Evolutionary conservation across 2,888 invertebrate genomes (phyloP).

Genomic region (Rhagium mordax): DNA sequence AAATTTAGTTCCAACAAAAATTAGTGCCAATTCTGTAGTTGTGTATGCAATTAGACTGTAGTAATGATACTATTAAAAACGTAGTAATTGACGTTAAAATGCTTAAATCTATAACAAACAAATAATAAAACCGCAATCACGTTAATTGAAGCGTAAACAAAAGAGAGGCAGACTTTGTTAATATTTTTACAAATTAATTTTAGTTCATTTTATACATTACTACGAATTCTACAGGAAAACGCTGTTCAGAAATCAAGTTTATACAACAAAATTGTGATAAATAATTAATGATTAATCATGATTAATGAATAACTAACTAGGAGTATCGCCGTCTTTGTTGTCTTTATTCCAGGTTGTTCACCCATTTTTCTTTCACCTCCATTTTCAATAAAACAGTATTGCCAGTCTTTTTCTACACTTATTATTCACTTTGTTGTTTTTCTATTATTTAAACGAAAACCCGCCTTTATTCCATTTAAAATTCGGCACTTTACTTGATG

Average conservation of each 20-base stretch:
- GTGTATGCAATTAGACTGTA: not conserved
- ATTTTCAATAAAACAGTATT: not conserved
- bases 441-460: not conserved
- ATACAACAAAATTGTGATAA: too few relatives aligned
- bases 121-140: not conserved
- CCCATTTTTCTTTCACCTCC: slow-evolving; percentile 11
- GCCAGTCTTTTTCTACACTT: not conserved
- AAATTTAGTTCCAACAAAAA: too few relatives aligned
- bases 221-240: too few relatives aligned
- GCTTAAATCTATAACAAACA: not conserved
- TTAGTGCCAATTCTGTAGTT: too few relatives aligned
- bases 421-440: not conserved
- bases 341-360: slow-evolving; percentile 25
- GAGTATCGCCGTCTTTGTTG: not conserved
- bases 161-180: not conserved
- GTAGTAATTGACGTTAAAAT: not conserved
- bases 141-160: not conserved
- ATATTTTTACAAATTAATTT: not conserved
- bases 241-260: too few relatives aligned
- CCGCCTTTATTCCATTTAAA: not conserved
- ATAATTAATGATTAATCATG: too few relatives aligned
- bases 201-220: too few relatives aligned
- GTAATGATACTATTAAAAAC: not conserved
- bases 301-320: not conserved
- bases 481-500: not conserved